A percentile compares a stretch with the other conserved stretches of the same genome.
These are phyloP conservation scores for Ceriagrion tenellum DNA, from an alignment of 2,888 invertebrate species.

Conservation along the genomic window DNA sequence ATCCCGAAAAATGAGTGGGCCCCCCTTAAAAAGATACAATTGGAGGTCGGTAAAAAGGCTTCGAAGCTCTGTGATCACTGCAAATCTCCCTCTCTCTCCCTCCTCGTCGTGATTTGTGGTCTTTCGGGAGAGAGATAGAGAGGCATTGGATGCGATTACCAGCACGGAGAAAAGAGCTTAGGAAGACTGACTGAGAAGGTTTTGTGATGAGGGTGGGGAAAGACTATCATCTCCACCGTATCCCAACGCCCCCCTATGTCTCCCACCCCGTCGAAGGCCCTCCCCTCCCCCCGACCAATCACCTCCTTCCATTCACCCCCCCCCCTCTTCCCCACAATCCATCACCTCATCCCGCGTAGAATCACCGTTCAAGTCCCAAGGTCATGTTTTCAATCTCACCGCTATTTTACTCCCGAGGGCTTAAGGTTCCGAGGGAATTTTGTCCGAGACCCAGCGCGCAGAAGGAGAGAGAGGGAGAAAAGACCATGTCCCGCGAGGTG, in stretches of 20 bases:
- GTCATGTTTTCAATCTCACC: slow-evolving; percentile 32
- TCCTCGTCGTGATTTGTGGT: not conserved
- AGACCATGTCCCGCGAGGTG: not conserved
- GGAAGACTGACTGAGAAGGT: not conserved
- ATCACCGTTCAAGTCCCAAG: not conserved
- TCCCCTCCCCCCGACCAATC: not conserved
- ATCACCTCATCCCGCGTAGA: not conserved
- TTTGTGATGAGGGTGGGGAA: not conserved
- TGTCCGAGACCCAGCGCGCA: not conserved
- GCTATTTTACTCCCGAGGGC: not conserved
- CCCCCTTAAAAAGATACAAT: not conserved
- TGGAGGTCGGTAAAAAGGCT: not conserved
- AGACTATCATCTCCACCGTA: not conserved
- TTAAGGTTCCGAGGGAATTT: not conserved
- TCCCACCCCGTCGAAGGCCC: not conserved
- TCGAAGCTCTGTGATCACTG: not conserved
- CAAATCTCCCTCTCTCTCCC: slow-evolving; percentile 8
- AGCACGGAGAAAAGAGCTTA: not conserved
- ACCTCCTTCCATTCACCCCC: not conserved
- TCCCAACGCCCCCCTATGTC: not conserved
- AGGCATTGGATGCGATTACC: not conserved
- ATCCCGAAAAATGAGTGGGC: not conserved
- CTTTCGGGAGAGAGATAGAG: not conserved
- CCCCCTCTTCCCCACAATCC: not conserved
- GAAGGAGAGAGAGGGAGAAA: not conserved